Base-by-base conservation (phyloP, 1,140 invertebrate genomes). In the Sweltsa coloradensis region DNA sequence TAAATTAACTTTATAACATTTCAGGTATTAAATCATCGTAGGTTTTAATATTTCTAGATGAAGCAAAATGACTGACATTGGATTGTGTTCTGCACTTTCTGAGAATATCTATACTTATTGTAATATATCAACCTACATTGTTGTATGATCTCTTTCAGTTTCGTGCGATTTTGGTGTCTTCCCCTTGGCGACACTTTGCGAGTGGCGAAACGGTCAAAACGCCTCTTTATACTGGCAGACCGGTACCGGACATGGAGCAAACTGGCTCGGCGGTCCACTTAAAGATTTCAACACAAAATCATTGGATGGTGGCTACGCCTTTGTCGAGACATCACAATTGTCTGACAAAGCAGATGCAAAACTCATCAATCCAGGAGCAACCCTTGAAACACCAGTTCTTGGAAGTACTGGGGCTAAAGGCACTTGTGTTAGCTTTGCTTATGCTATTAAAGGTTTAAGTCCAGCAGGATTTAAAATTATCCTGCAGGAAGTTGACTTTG, bases 321-420 rank as follows among this genome's bases (percentile, higher is more conserved):
- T 42, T 26, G 21, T 42, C n/a, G 41, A 42, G 41, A 42, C 41
- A 2, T 42, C 41, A 18, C 24, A 24, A 26, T 3, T 40, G n/a
- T 5, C 2, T 26, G 13, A 23, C n/a, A 5, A 23, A 4, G 1
- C 5, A 16, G 13, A 16, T 7, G 6, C 11, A 16, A 18, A 22
- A 0, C 41, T n/a, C n/a, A 3, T 16, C n/a, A 6, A 26, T 11
- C 41, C 23, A 5, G 24, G 41, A 11, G 41, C 41, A 9, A 13
- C 19, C n/a, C 24, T 42, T 13, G n/a, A 14, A 9, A 42, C 23
- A n/a, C 9, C 24, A 2, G 14, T n/a, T 7, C 21, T 42, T 1
- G 19, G 3, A 14, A 11, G 23, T 5, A 42, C 41, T 1, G 41
- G 41, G 1, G 16, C 41, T 5, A 18, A 14, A 5, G 41, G 41